Evolutionary conservation across 2,113 vertebrate species (phyloP).

Genomic region (Seriola aureovittata): DNA sequence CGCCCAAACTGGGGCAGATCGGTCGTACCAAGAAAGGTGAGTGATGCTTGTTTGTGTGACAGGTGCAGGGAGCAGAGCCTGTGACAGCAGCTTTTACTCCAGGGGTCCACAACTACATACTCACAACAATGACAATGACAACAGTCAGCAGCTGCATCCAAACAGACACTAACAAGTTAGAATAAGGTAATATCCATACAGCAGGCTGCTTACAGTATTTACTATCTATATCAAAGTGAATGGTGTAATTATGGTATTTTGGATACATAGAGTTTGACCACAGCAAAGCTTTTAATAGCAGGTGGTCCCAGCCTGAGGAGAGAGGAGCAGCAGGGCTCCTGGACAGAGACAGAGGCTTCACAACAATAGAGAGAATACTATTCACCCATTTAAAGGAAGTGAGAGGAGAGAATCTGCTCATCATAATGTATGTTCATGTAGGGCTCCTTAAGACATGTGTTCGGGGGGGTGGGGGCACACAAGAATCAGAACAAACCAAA

Average conservation of each 20-base stretch:
- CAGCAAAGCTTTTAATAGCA: neutral
- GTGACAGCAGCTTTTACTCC: too few relatives aligned
- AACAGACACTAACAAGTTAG: too few relatives aligned
- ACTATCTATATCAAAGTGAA: neutral
- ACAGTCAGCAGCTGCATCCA: too few relatives aligned
- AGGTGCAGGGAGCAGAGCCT: neutral
- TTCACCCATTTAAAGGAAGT: neutral
- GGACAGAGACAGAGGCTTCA: neutral
- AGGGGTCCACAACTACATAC: too few relatives aligned
- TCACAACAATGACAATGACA: too few relatives aligned
- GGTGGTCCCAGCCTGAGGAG: neutral
- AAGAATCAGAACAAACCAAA: neutral
- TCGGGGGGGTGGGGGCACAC: neutral
- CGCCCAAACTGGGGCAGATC: conserved; percentile 86
- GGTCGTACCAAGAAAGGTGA: conserved; percentile 86
- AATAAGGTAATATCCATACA: too few relatives aligned
- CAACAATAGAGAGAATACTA: neutral
- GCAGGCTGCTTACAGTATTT: too few relatives aligned
- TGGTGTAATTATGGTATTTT: neutral
- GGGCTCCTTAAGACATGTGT: too few relatives aligned
- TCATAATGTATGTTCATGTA: neutral
- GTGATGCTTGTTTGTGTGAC: conserved; percentile 1
- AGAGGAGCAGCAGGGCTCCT: neutral
- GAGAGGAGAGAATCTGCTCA: neutral
- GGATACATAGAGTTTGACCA: too few relatives aligned